Conservation (phyloP, 2,797 vertebrate genomes). For the Fringilla coelebs region DNA sequence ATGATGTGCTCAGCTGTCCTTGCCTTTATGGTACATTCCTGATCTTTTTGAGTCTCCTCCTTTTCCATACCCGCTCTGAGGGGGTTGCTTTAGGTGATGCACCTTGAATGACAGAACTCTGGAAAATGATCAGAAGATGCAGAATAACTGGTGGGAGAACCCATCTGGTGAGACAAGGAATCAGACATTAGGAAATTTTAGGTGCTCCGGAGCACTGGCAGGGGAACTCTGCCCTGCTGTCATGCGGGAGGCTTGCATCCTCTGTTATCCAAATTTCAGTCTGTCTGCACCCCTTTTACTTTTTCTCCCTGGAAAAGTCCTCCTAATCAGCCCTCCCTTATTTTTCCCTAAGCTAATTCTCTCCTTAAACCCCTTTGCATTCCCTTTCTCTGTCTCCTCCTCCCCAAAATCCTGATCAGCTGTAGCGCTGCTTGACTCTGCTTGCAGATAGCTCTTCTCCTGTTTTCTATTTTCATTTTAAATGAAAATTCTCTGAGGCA, state of each 20-base stretch:
- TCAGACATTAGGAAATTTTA: neutral
- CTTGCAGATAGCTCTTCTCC: neutral
- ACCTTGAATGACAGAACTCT: neutral
- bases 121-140: neutral
- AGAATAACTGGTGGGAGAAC: neutral
- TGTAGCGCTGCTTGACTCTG: neutral
- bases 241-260: neutral
- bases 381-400: neutral
- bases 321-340: neutral
- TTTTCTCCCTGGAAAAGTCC: neutral
- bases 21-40: neutral
- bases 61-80: neutral
- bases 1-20: neutral
- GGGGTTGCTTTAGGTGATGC: neutral
- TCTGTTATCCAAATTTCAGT: neutral
- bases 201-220: neutral
- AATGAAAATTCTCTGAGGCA: neutral
- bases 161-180: neutral
- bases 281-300: neutral
- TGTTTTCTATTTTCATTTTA: neutral
- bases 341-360: neutral
- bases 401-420: neutral
- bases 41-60: neutral
- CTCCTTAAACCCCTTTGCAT: neutral
- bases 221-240: neutral